phyloP scores from a whole-genome alignment of 37 sponge, comb jelly and placozoan genomes.

The Eunapius fragilis region DNA sequence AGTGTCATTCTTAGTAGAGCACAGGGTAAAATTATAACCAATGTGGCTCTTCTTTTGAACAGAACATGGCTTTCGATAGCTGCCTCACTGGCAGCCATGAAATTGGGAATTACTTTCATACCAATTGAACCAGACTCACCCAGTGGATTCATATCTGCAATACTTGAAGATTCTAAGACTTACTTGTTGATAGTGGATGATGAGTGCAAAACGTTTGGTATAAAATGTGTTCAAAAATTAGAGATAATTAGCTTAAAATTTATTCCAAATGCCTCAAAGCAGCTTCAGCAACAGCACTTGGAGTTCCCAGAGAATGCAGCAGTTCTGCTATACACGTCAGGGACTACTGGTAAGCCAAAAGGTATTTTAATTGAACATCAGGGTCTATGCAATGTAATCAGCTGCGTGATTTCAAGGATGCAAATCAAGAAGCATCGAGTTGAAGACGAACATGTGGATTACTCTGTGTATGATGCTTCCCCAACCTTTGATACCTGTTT shows the following conservation, averaged over 20 bases:
- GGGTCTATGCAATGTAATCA: not conserved
- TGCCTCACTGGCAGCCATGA: not conserved
- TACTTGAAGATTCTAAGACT: not conserved
- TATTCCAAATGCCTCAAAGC: not conserved
- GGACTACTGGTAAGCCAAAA: constrained; percentile 33
- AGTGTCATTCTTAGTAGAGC: not conserved
- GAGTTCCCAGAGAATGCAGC: not conserved
- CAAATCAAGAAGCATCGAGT: not conserved
- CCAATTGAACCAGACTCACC: not conserved
- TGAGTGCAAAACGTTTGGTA: not conserved
- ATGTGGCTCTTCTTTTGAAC: not conserved
- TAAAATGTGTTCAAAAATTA: not conserved
- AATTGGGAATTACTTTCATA: not conserved
- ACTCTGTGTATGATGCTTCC: not conserved
- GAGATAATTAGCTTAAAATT: too few species aligned
- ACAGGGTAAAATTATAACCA: too few species aligned
- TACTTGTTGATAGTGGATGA: not conserved
- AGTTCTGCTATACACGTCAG: constrained; percentile 11
- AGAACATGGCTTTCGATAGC: not conserved
- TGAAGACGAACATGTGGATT: not conserved
- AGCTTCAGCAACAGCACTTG: not conserved
- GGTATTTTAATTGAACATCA: not conserved
- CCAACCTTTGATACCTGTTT: not conserved
- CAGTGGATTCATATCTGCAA: not conserved
- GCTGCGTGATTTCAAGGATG: not conserved